Evolutionary conservation across 2,113 vertebrate genomes (phyloP).

Genomic region (Hoplias malabaricus): DNA sequence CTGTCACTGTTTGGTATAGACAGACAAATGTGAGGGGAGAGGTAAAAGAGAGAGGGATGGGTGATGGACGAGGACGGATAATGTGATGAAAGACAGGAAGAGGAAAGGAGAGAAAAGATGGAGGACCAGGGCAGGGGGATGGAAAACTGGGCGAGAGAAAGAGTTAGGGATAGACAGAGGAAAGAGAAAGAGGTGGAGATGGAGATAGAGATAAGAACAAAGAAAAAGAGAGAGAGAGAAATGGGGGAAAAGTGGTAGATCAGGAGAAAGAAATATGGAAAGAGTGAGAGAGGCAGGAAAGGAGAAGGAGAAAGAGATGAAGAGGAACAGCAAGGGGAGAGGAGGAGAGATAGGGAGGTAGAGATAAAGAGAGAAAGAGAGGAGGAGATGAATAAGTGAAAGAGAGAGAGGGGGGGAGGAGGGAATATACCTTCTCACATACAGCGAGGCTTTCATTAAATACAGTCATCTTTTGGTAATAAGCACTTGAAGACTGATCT

Average conservation of each 20-base stretch:
- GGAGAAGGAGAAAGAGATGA: conserved; percentile 24
- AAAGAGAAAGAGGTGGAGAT: conserved; percentile 20
- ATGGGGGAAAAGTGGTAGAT: background rate
- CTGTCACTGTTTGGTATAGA: conserved; percentile 69
- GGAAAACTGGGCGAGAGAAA: conserved; percentile 55
- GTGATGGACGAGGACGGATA: conserved; percentile 39
- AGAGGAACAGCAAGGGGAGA: conserved; percentile 23
- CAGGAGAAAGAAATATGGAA: background rate
- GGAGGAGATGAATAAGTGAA: conserved; percentile 6
- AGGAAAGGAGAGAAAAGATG: background rate
- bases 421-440: conserved; percentile 37
- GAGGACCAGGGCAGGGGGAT: conserved; percentile 1
- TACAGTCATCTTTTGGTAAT: conserved; percentile 58
- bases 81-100: conserved; percentile 37
- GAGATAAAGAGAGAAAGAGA: conserved; percentile 9
- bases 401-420: background rate
- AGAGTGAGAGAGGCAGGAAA: background rate
- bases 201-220: background rate
- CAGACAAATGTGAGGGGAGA: conserved; percentile 59
- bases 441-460: conserved; percentile 56
- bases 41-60: conserved; percentile 36
- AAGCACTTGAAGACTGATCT: conserved; percentile 58
- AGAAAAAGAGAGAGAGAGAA: conserved; percentile 26
- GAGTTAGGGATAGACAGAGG: conserved; percentile 36
- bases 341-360: background rate